Base-by-base conservation (phyloP, 2,888 invertebrate genomes). In the Brachyptera putata region DNA sequence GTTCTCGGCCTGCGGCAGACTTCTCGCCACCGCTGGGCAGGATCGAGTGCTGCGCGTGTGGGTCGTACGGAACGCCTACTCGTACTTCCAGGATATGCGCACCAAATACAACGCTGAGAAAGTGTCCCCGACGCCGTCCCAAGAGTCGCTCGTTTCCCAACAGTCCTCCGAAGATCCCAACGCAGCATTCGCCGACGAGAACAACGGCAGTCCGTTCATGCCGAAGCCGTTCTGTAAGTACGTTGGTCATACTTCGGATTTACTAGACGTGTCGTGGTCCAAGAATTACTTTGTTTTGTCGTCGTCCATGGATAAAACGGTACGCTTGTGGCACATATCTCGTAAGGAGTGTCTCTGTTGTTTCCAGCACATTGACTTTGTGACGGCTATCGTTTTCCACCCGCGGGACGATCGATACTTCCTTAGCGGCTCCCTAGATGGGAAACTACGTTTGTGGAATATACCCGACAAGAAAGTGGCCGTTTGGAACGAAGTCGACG, bases 291-390 rank as follows among this genome's bases (percentile, higher is more conserved):
- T 98, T 72, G 86, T 98, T 56, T 77, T 98, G n/a, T 95, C 96
- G 0, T 95, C 95, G 34, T 96, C 95, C 1, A 97, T 97, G 96
- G 97, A 98, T 74, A 95, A 97, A 74, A 99, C 98, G 0, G 98
- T 98, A 1, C 80, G 94, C 53, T 77, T 99, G 62, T 99, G 99
- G 98, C 98, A 99, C 74, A 93, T 98, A 64, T 95, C 96, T 0
- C 80, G 98, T 36, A 89, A 92, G 69, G 98, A 99, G 75, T 99
- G 99, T 72, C 82, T 99, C 0, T 99, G 98, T 73, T 96, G 96
- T 72, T 99, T 99, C 77, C 97, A 98, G 73, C 99, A 99, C 73
- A 95, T 97, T 65, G 98, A 99, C 77, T 98, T 98, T 74, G 98
- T 99, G 57, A 98, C 99, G 0, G 96, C 98, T 1, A 97, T 99